Base-by-base conservation (phyloP, 2,888 invertebrate genomes). In the Rhimphoctona megacephalus region DNA sequence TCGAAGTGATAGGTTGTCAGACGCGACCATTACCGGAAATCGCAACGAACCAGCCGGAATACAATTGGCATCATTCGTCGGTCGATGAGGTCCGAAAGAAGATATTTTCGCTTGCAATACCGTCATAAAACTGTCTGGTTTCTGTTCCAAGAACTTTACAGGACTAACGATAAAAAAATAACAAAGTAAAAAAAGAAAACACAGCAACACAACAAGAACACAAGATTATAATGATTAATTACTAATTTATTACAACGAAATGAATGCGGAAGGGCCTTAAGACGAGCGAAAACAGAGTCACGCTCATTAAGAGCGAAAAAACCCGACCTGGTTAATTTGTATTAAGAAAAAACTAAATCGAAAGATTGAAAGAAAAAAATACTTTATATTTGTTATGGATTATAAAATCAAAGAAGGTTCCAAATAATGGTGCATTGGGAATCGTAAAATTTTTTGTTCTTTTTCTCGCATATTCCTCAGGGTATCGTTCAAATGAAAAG, bases 1-100 rank as follows among this genome's bases (percentile, higher is more conserved):
- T 94, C 64, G 92, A 93, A 85, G 92, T 94, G 11, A 91, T 94
- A 73, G 94, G 93, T 52, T 93, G 92, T 82, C 92, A 93, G 88
- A 92, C 93, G 14, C 89, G 90, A 79, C 91, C 93, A 19, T 70
- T 90, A 22, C 91, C 92, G n/a, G 85, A 90, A 61, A 39, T 85
- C 33, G 78, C 87, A 33, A 25, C 84, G 57, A 89, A 86, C 22
- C 67, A 83, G 3, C 88, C 87, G 1, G 89, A 90, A 22, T 89
- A 89, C 78, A 88, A 81, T 49, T 91, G 91, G 91, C 87, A 91
- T 79, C 91, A 93, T 86, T 86, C 90, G 19, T 92, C 92, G 6
- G 88, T 91, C 22, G 91, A 90, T 69, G 86, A 88, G n/a, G 91
- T 93, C 70, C 89, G 91, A 72, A 91, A 92, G 87, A 93, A 92